Base-by-base conservation (phyloP, 2,888 invertebrate genomes). In the Lagria hirta region DNA sequence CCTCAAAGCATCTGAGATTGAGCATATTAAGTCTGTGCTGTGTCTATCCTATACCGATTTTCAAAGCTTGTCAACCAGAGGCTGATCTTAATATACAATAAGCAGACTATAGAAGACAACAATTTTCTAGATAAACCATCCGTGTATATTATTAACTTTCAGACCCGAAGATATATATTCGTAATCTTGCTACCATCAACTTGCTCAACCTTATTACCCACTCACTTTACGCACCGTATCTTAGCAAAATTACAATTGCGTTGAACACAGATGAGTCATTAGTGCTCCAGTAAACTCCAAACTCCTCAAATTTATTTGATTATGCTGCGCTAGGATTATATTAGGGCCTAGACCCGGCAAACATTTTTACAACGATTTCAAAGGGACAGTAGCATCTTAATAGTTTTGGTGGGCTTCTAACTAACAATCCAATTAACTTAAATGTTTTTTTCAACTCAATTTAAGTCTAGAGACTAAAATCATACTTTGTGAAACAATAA, bases 21-120 rank as follows among this genome's bases (percentile, higher is more conserved):
- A 38, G 44, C 49, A 52, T n/a, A n/a, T 49, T 47, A 44, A 49
- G 49, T 49, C 47, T 49, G 48, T 37, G 40, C 40, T 36, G 46
- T 41, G 41, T 38, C 41, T 48, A 42, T 43, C 43, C 48, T 40
- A 30, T 43, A 27, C 37, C 32, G 37, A 29, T 49, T 49, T 49
- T 42, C 36, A 43, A 37, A 49, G 22, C 43, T 38, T 28, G 26
- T 38, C 21, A 24, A 24, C 11, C 17, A 17, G 23, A 24, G 16
- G 13, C 24, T 41, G 41, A 41, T 28, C 21, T 37, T 37, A 37
- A 38, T 20, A 26, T 33, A 20, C 18, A 41, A 33, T 14, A 18
- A 18, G 27, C 17, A 23, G 26, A n/a, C n/a, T 10, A 6, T 18
- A 35, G 35, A 28, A 23, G 35, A 43, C 20, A 32, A 40, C 15